phyloP scores from a whole-genome alignment of 2,888 invertebrate species.

The Lasioglossum lativentre region DNA sequence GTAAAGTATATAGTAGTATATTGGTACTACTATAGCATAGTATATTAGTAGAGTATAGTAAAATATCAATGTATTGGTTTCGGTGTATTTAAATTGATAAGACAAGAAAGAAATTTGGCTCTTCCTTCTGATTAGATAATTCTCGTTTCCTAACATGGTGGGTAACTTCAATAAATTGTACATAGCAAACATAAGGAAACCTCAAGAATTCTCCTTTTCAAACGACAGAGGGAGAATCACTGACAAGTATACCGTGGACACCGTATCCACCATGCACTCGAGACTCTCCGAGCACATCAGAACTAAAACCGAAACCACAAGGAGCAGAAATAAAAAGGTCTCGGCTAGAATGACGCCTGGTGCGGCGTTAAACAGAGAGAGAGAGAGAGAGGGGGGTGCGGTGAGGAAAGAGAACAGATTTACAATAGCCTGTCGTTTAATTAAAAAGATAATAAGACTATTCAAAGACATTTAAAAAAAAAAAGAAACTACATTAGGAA shows the following conservation, averaged over 20 bases:
- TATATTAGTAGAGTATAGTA: too few relatives aligned
- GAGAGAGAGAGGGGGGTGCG: background rate
- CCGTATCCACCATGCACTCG: background rate
- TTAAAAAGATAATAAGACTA: too few relatives aligned
- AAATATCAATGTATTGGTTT: background rate
- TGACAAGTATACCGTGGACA: background rate
- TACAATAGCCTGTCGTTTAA: too few relatives aligned
- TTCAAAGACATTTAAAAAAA: too few relatives aligned
- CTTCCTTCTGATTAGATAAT: background rate
- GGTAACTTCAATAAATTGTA: too few relatives aligned
- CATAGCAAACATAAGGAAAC: background rate
- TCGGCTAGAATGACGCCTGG: conserved; percentile 17
- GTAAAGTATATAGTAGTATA: too few relatives aligned
- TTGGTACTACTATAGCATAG: too few relatives aligned
- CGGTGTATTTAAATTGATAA: background rate
- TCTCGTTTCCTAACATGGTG: too few relatives aligned
- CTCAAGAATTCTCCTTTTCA: too few relatives aligned
- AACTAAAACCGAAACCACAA: background rate
- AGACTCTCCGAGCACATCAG: background rate
- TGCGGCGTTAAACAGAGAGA: conserved; percentile 19
- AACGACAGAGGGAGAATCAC: background rate
- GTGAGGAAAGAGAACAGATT: background rate
- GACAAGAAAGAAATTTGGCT: background rate
- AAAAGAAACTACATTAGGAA: too few relatives aligned
- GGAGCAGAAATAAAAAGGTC: background rate